A percentile compares a stretch with the other conserved stretches of the same genome.
These are phyloP conservation scores for Drosophila acutilabella DNA, from an alignment of 2,888 invertebrate species.

Conservation along the genomic window DNA sequence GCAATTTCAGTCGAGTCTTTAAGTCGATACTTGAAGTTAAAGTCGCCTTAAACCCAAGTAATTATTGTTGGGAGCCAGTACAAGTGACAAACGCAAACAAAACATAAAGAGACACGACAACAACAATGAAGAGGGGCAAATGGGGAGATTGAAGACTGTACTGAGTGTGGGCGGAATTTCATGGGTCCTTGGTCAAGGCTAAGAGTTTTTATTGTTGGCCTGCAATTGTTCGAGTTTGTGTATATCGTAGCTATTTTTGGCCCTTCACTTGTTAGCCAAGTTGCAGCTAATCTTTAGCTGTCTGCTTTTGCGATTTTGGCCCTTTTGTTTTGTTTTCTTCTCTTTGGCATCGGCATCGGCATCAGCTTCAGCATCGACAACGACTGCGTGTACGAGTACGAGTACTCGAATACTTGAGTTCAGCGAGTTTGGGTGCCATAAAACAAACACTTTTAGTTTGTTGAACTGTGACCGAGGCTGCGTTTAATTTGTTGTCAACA, in stretches of 20 bases:
- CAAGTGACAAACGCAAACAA: constrained; percentile 32
- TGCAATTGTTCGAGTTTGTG: constrained; percentile 62
- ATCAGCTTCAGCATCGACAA: constrained; percentile 6
- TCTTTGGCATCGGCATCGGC: background rate
- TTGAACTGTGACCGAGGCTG: constrained; percentile 70
- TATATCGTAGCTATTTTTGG: constrained; percentile 69
- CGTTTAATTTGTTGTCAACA: constrained; percentile 69
- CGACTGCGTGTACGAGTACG: too few species aligned
- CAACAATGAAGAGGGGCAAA: background rate
- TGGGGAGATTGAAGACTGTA: background rate
- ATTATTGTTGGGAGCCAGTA: constrained; percentile 23
- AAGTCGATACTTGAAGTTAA: constrained; percentile 18
- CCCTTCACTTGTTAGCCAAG: constrained; percentile 44
- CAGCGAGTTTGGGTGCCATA: constrained; percentile 58
- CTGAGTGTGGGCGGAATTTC: constrained; percentile 36
- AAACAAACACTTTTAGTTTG: constrained; percentile 79
- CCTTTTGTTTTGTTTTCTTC: constrained; percentile 52
- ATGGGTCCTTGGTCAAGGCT: constrained; percentile 73
- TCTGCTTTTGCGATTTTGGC: constrained; percentile 58
- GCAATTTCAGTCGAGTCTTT: constrained; percentile 36
- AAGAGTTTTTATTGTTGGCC: constrained; percentile 65
- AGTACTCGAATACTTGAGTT: constrained; percentile 32
- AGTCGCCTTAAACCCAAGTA: constrained; percentile 7
- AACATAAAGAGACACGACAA: constrained; percentile 43
- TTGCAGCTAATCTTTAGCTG: constrained; percentile 76